phyloP scores from a whole-genome alignment of 1,140 invertebrate species.

The Drosophila cardini region DNA sequence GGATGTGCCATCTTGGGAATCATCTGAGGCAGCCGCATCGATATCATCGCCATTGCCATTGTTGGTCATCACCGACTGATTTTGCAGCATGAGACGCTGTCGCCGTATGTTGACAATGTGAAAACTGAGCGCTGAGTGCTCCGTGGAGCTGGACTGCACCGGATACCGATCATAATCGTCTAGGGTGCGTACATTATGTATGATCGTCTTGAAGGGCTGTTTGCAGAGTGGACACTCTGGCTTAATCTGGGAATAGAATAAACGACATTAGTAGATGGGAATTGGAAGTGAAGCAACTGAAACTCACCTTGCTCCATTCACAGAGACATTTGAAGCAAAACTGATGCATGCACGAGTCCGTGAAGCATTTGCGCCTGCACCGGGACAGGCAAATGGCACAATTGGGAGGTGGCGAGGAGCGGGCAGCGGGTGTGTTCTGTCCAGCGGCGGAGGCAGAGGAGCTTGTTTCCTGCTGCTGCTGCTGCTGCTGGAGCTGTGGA shows the following conservation, averaged over 20 bases:
- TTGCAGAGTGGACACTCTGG: constrained; percentile 97
- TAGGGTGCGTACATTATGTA: constrained; percentile 95
- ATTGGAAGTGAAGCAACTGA: too few species aligned
- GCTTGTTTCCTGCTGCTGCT: constrained; percentile 15
- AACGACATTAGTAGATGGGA: neutral
- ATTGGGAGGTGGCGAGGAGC: constrained; percentile 89
- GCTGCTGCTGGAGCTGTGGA: neutral
- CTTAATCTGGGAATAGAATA: constrained; percentile 88
- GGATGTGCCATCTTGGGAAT: constrained; percentile 30
- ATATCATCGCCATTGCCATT: constrained; percentile 45
- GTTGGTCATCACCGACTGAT: constrained; percentile 56
- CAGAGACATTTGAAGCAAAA: constrained; percentile 97
- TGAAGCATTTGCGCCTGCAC: constrained; percentile 94
- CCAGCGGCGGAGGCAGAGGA: neutral
- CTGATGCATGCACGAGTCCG: constrained; percentile 95
- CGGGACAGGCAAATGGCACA: constrained; percentile 96
- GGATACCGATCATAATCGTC: constrained; percentile 95
- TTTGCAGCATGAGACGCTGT: constrained; percentile 54
- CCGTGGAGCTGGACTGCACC: constrained; percentile 85
- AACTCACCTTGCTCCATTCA: constrained; percentile 94
- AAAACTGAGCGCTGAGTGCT: constrained; percentile 57
- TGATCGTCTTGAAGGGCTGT: constrained; percentile 94
- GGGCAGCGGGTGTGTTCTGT: constrained; percentile 28
- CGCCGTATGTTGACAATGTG: constrained; percentile 67
- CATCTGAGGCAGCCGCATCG: constrained; percentile 47